Evolutionary conservation across 2,888 invertebrate genomes (phyloP).

Genomic region (Dynastes maya): DNA sequence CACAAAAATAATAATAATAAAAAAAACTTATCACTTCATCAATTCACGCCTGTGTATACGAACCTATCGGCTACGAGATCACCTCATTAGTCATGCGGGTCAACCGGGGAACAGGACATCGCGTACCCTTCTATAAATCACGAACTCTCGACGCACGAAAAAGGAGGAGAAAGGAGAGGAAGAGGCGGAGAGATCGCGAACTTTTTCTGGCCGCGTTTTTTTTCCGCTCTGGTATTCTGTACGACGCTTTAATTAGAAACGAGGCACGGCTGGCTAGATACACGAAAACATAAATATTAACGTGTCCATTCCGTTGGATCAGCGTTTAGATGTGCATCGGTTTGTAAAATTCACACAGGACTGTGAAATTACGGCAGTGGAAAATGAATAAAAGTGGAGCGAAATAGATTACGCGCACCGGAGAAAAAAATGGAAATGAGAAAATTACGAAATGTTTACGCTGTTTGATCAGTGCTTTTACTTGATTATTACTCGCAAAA

Average conservation of each 20-base stretch:
- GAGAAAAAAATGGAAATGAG: no score
- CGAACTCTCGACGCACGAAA: background rate
- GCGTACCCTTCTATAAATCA: background rate
- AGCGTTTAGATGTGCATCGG: slow-evolving; percentile 13
- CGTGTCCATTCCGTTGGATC: slow-evolving; percentile 4
- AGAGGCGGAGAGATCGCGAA: background rate
- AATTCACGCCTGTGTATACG: background rate
- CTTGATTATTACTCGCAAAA: no score
- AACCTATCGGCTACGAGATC: slow-evolving; percentile 1
- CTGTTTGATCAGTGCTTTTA: no score
- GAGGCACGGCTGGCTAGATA: background rate
- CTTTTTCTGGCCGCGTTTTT: background rate
- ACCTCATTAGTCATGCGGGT: slow-evolving; percentile 12
- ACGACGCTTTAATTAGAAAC: slow-evolving; percentile 2
- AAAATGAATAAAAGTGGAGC: no score
- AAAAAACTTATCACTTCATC: slow-evolving; percentile 5
- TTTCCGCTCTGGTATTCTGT: background rate
- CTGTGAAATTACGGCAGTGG: no score
- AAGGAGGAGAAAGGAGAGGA: slow-evolving; percentile 2
- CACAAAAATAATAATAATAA: background rate
- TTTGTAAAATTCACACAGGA: background rate
- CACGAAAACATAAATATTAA: slow-evolving; percentile 13
- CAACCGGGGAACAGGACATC: no score
- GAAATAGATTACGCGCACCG: no score
- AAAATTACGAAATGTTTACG: no score